Conservation (phyloP, 1,140 invertebrate genomes). For the Drosophila hydei region DNA sequence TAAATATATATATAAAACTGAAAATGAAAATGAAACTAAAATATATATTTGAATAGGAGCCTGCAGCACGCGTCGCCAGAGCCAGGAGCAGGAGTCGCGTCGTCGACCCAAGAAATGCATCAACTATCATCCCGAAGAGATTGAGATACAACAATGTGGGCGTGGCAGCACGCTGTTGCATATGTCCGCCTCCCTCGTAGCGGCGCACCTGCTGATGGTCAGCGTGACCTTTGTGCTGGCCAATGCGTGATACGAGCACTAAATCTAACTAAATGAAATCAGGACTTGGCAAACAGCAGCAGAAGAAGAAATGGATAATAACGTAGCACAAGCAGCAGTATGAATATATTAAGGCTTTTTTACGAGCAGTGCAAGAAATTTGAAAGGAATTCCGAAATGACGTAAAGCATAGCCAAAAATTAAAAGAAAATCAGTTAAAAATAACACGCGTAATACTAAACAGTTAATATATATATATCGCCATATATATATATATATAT, state of each 20-base stretch:
- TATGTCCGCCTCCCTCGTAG: constrained; percentile 60
- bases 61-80: constrained; percentile 85
- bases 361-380: neutral
- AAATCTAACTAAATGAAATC: constrained; percentile 18
- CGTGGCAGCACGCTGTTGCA: constrained; percentile 75
- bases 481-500: constrained; percentile 22
- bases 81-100: constrained; percentile 86
- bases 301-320: neutral
- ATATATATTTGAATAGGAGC: constrained; percentile 74
- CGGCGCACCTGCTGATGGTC: constrained; percentile 77
- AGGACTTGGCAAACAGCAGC: neutral
- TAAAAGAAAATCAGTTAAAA: constrained; percentile 23
- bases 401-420: constrained; percentile 29
- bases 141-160: constrained; percentile 90
- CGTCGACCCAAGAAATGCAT: constrained; percentile 91
- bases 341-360: neutral
- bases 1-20: too few relatives aligned
- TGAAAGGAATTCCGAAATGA: constrained; percentile 13
- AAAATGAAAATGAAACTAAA: too few relatives aligned
- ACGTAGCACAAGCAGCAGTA: neutral
- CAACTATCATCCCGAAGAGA: constrained; percentile 94
- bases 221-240: constrained; percentile 69
- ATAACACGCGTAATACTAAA: constrained; percentile 29
- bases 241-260: constrained; percentile 81
- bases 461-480: constrained; percentile 55